Percentiles rank a stretch among this genome's conserved stretches.
Evolutionary conservation across 2,888 invertebrate genomes (phyloP).

Genomic region (Eurois occulta): DNA sequence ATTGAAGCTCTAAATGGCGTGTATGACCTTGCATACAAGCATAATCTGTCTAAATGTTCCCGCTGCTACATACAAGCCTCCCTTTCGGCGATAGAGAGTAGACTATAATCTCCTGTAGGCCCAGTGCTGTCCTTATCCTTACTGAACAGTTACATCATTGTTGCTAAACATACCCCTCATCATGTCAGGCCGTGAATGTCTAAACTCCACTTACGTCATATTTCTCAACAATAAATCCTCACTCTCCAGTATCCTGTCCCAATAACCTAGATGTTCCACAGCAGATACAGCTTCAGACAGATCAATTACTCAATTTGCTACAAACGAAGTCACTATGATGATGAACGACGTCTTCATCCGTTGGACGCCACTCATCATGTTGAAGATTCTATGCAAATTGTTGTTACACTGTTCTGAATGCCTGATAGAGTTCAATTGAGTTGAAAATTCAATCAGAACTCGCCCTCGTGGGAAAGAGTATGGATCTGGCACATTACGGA

Average conservation of each 20-base stretch:
- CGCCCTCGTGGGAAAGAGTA: not conserved
- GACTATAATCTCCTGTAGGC: not conserved
- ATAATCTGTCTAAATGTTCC: not conserved
- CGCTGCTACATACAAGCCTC: not conserved
- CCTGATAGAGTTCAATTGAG: constrained; percentile 17
- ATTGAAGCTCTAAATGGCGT: not conserved
- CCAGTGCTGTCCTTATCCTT: not conserved
- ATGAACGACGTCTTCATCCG: constrained; percentile 62
- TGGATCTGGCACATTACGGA: too few species aligned
- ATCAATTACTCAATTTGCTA: constrained; percentile 50
- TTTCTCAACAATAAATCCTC: not conserved
- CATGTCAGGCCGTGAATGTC: not conserved
- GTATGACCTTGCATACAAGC: too few species aligned
- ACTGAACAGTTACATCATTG: not conserved
- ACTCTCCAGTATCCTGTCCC: not conserved
- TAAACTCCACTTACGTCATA: not conserved
- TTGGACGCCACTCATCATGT: constrained; percentile 43
- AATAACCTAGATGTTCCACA: constrained; percentile 43
- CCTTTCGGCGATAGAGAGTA: not conserved
- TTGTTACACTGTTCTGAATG: not conserved
- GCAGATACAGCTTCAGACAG: constrained; percentile 1
- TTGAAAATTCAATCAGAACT: not conserved
- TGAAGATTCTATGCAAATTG: constrained; percentile 29
- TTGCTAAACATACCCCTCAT: not conserved
- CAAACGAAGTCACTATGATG: constrained; percentile 41